Evolutionary conservation across 1,140 invertebrate genomes (phyloP).

Genomic region (Orius laevigatus): DNA sequence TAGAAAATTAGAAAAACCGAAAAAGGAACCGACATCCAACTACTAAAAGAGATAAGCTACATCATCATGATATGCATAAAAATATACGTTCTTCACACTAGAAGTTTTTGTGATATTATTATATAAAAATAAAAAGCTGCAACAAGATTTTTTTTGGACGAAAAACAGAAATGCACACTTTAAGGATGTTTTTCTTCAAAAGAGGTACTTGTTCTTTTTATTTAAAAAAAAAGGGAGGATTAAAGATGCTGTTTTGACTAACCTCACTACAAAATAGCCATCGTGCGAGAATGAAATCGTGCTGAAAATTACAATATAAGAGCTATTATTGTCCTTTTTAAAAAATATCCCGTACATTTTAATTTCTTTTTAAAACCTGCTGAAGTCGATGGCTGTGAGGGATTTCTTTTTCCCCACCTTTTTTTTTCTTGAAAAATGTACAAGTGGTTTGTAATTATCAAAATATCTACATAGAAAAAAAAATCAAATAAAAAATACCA

Average conservation of each 20-base stretch:
- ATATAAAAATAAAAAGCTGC: conserved; percentile 13
- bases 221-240: too few species aligned
- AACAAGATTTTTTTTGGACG: conserved; percentile 2
- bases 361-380: conserved; percentile 4
- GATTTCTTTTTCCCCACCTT: too few species aligned
- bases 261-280: too few species aligned
- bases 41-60: conserved; percentile 11
- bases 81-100: conserved; percentile 15
- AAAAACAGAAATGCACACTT: conserved; percentile 5
- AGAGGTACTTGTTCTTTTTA: too few species aligned
- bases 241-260: too few species aligned
- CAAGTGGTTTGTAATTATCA: too few species aligned
- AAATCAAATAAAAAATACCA: not conserved
- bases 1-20: not conserved
- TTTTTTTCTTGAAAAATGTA: too few species aligned
- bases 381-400: too few species aligned
- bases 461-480: conserved; percentile 1
- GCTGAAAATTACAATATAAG: not conserved
- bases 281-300: too few species aligned
- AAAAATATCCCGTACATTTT: too few species aligned
- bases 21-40: conserved; percentile 9
- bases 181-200: too few species aligned
- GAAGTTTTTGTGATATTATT: conserved; percentile 8
- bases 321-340: conserved; percentile 11
- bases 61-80: conserved; percentile 15